These are phyloP conservation scores for Drosophila prolongata DNA, from an alignment of 2,888 invertebrate genomes.

Conservation along the genomic window DNA sequence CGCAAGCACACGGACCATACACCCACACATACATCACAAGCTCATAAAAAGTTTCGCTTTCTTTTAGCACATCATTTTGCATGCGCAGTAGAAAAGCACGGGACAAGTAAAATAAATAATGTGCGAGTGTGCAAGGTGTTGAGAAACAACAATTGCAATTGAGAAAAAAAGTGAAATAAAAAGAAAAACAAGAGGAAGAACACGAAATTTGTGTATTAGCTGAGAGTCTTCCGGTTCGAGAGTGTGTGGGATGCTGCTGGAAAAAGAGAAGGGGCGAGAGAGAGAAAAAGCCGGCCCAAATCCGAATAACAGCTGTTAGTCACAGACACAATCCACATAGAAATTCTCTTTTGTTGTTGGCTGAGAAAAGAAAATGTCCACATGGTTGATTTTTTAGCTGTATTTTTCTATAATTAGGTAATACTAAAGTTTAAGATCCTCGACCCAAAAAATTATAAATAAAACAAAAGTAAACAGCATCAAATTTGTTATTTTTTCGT, in stretches of 20 bases:
- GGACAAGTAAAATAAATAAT: slow-evolving; percentile 33
- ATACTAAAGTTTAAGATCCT: too few relatives aligned
- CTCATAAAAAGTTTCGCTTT: slow-evolving; percentile 73
- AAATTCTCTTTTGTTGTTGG: slow-evolving; percentile 24
- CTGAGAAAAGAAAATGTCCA: slow-evolving; percentile 9
- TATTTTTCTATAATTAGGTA: too few relatives aligned
- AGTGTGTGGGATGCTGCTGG: slow-evolving; percentile 24
- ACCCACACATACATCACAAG: slow-evolving; percentile 3
- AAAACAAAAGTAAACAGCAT: slow-evolving; percentile 15
- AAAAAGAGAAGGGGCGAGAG: slow-evolving; percentile 6
- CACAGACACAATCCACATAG: slow-evolving; percentile 51
- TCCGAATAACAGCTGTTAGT: slow-evolving; percentile 70
- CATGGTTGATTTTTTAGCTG: slow-evolving; percentile 52
- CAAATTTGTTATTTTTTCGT: background rate
- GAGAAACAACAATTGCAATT: slow-evolving; percentile 59
- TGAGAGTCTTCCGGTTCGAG: background rate
- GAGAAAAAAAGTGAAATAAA: slow-evolving; percentile 36
- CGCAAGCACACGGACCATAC: slow-evolving; percentile 1
- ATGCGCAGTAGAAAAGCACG: slow-evolving; percentile 72
- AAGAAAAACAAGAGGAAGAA: slow-evolving; percentile 21
- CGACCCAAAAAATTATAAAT: background rate
- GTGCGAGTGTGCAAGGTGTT: slow-evolving; percentile 39
- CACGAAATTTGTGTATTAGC: slow-evolving; percentile 49
- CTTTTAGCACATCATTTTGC: slow-evolving; percentile 79
- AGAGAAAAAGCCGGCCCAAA: slow-evolving; percentile 38